phyloP scores from a whole-genome alignment of 2,888 invertebrate species.

The Macaria liturata region DNA sequence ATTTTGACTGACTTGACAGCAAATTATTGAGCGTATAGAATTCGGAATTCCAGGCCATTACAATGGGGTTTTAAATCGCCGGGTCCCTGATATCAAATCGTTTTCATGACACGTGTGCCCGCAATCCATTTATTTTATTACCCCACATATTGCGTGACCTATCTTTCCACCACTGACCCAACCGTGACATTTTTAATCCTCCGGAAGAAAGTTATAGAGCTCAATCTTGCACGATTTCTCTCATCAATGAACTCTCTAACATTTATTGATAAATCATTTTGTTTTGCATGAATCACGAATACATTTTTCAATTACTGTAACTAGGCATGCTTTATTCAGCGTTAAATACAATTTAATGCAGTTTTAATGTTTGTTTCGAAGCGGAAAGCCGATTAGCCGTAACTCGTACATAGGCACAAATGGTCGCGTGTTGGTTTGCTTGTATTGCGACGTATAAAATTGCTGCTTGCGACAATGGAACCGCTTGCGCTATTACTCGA shows the following conservation, averaged over 20 bases:
- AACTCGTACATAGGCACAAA: constrained; percentile 48
- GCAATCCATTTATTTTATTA: constrained; percentile 54
- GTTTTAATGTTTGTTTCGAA: constrained; percentile 73
- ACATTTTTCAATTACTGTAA: constrained; percentile 66
- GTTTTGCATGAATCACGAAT: constrained; percentile 52
- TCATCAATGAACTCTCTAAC: constrained; percentile 23
- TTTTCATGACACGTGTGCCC: constrained; percentile 46
- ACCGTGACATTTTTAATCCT: constrained; percentile 68
- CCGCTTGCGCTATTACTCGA: constrained; percentile 47
- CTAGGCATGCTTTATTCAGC: constrained; percentile 57
- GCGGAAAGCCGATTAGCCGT: constrained; percentile 61
- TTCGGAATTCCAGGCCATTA: constrained; percentile 1
- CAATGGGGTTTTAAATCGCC: constrained; percentile 5
- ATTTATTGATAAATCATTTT: constrained; percentile 43
- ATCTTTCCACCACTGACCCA: constrained; percentile 52
- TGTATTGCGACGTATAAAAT: constrained; percentile 60
- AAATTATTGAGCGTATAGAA: no score
- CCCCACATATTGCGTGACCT: constrained; percentile 59
- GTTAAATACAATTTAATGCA: constrained; percentile 76
- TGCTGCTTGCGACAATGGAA: constrained; percentile 59
- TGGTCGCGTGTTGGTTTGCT: constrained; percentile 54
- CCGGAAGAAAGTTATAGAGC: constrained; percentile 42
- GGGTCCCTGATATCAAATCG: constrained; percentile 18
- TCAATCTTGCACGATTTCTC: constrained; percentile 28
- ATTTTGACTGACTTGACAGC: no score